Evolutionary conservation across 2,113 vertebrate genomes (phyloP), one percentile per base, ranked within the genome.

Genomic region (Empidonax traillii): DNA sequence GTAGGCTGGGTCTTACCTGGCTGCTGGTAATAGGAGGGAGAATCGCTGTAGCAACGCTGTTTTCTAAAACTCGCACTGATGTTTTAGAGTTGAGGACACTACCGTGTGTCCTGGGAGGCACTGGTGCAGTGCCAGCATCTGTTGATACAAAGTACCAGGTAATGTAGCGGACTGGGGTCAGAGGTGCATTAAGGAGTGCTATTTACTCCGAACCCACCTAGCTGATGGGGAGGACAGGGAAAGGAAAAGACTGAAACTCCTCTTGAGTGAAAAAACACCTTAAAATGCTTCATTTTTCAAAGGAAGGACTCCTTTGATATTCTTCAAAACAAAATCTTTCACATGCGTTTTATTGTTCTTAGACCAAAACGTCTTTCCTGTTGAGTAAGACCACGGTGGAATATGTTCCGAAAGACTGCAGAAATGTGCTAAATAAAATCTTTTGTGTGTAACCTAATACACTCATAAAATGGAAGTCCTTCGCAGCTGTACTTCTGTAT

Each of bases 111-210:
- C 30, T 8, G 51, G 41, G 35, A 24, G 59, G 35, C 13, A 0
- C 4, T 43, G 52, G 12, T 66, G 76, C 28, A 13, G 43, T 14
- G 11, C 17, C 66, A 16, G 16, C 18, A 1, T 82, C 0, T 20
- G n/a, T 31, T 19, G 33, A 2, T 30, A 1, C 0, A 4, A 39
- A 17, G 21, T 4, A 0, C 19, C 5, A 3, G 17, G 12, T 21
- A 2, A 22, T 4, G 20, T 23, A 3, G 3, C 0, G 1, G 18
- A 24, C 21, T 3, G 1, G 41, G 30, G 58, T 2, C 39, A 17
- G 31, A 27, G 24, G 2, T 10, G 16, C 11, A 0, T 43, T 8
- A 8, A 35, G 12, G 19, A 39, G 12, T 3, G 15, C 6, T 28
- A 0, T 19, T 67, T 44, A 5, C 30, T 61, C 18, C 62, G 31